phyloP scores from a whole-genome alignment of 2,888 invertebrate species.

The Zaprionus obscuricornis region DNA sequence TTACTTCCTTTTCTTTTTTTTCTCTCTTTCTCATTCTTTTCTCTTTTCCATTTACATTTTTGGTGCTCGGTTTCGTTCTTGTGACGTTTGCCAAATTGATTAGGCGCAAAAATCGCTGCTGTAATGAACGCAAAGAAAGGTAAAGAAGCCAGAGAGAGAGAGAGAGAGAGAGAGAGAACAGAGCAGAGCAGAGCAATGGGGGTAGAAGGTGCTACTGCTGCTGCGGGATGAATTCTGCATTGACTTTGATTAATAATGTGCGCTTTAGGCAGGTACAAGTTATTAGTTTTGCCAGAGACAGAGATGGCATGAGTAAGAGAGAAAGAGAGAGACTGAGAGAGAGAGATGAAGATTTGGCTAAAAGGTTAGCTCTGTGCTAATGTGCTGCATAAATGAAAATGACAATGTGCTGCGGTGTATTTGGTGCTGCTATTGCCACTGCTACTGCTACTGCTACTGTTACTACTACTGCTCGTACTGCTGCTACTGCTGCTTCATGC shows the following conservation, averaged over 20 bases:
- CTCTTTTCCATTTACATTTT: too few species aligned
- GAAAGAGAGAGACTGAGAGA: background rate
- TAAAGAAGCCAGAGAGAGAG: background rate
- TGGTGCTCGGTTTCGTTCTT: constrained; percentile 33
- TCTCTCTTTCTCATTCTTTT: too few species aligned
- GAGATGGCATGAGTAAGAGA: background rate
- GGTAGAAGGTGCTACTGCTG: too few species aligned
- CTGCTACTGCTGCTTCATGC: too few species aligned
- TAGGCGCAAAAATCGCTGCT: constrained; percentile 73
- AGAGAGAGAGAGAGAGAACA: too few species aligned
- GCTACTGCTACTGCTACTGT: too few species aligned
- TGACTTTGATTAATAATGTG: constrained; percentile 77
- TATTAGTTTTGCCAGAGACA: constrained; percentile 51
- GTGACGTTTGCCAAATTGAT: constrained; percentile 76
- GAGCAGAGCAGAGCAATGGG: too few species aligned
- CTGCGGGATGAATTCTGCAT: constrained; percentile 38
- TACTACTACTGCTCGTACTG: too few species aligned
- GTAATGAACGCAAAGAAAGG: constrained; percentile 39
- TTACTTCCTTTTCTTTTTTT: background rate
- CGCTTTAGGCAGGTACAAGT: constrained; percentile 70
- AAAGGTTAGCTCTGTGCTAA: constrained; percentile 18
- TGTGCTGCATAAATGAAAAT: constrained; percentile 38
- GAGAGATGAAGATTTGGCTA: constrained; percentile 1
- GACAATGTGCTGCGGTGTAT: constrained; percentile 24
- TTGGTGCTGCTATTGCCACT: background rate